phyloP scores from a whole-genome alignment of 2,113 vertebrate genomes.

The Sorex fumeus region DNA sequence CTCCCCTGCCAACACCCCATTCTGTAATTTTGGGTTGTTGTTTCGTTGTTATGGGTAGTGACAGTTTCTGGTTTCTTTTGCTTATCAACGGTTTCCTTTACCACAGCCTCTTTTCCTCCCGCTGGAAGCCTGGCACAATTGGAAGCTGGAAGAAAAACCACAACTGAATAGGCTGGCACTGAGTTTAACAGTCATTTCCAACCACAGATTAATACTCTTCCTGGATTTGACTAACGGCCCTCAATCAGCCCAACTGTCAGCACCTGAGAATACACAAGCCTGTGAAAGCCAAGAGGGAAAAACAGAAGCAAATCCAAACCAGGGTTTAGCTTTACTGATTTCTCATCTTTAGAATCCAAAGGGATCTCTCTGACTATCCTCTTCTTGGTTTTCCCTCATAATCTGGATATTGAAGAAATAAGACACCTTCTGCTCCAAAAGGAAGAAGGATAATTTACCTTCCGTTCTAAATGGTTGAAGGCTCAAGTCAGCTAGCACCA shows the following conservation, averaged over 20 bases:
- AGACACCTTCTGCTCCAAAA: not conserved
- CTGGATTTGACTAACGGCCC: conserved; percentile 91
- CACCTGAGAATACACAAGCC: conserved; percentile 78
- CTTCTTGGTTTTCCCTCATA: conserved; percentile 1
- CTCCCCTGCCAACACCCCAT: not conserved
- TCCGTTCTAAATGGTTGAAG: not conserved
- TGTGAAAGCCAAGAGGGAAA: conserved; percentile 76
- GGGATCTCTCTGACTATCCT: not conserved
- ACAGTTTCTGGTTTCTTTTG: conserved; percentile 90
- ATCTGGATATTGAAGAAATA: not conserved
- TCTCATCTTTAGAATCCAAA: conserved; percentile 33
- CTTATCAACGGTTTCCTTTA: conserved; percentile 91
- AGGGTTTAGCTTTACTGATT: not conserved
- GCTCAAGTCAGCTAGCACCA: not conserved
- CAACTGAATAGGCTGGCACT: conserved; percentile 89
- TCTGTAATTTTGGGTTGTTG: conserved; percentile 65
- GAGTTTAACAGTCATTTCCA: conserved; percentile 87
- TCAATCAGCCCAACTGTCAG: conserved; percentile 89
- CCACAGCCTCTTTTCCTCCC: conserved; percentile 88
- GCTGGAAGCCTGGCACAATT: conserved; percentile 89
- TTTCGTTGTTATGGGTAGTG: conserved; percentile 80
- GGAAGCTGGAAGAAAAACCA: conserved; percentile 91
- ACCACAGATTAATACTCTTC: conserved; percentile 90
- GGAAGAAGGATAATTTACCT: not conserved
- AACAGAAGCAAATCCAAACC: conserved; percentile 63